Conservation (phyloP, 2,888 invertebrate species). For the Epinotia ramella region DNA sequence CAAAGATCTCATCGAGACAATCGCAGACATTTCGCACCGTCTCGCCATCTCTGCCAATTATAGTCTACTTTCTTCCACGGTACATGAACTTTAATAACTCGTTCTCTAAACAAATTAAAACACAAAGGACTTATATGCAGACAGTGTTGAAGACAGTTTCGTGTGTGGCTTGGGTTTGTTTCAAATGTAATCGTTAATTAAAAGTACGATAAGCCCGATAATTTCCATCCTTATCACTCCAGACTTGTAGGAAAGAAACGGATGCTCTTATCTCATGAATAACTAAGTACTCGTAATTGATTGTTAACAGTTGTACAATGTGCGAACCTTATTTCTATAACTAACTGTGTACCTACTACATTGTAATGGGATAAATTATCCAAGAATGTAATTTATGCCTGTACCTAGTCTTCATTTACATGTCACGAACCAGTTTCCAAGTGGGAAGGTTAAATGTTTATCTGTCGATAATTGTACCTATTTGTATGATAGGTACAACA, state of each 20-base stretch:
- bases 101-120: constrained; percentile 23
- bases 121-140: not conserved
- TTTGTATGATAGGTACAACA: constrained; percentile 24
- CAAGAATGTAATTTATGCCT: constrained; percentile 5
- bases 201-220: not conserved
- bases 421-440: constrained; percentile 21
- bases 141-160: not conserved
- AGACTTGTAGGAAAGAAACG: constrained; percentile 2
- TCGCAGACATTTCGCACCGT: constrained; percentile 32
- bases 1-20: constrained; percentile 11
- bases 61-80: constrained; percentile 40
- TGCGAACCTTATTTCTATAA: not conserved
- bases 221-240: not conserved
- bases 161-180: not conserved
- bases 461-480: constrained; percentile 22
- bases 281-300: not conserved
- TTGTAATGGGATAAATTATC: not conserved
- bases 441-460: constrained; percentile 27
- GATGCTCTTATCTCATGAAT: constrained; percentile 19
- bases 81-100: constrained; percentile 37
- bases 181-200: not conserved
- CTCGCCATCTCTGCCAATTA: constrained; percentile 28
- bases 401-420: not conserved
- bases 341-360: not conserved
- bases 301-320: not conserved